Conservation (phyloP, 2,113 vertebrate species). For the Epinephelus cyanopodus region DNA sequence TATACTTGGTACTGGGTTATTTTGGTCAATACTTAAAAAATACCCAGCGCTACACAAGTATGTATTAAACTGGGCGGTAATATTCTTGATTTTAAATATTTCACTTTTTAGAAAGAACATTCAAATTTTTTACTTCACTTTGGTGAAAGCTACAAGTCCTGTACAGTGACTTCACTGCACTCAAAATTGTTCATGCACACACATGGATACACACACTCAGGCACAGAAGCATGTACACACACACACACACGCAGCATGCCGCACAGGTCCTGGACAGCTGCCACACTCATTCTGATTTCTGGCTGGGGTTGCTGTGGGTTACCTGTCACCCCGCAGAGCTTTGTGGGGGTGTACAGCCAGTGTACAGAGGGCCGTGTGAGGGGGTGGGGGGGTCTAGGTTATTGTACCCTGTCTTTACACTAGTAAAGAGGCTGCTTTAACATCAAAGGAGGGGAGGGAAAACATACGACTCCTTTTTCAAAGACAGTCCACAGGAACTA, state of each 20-base stretch:
- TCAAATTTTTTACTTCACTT: not conserved
- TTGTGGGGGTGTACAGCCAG: conserved; percentile 52
- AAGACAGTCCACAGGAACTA: conserved; percentile 75
- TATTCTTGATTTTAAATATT: not conserved
- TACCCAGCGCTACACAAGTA: too few species aligned
- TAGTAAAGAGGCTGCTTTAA: conserved; percentile 74
- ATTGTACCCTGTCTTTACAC: conserved; percentile 72
- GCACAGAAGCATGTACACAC: conserved; percentile 18
- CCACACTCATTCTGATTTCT: conserved; percentile 74
- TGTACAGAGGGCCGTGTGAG: conserved; percentile 44
- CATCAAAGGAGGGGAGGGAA: conserved; percentile 78
- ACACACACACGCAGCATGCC: conserved; percentile 22
- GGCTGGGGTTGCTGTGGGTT: conserved; percentile 73
- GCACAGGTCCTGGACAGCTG: conserved; percentile 70
- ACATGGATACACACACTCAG: conserved; percentile 21
- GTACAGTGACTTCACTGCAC: not conserved
- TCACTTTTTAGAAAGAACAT: not conserved
- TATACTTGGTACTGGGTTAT: too few species aligned
- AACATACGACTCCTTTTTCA: conserved; percentile 75
- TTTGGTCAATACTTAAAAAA: too few species aligned
- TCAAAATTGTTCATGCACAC: not conserved
- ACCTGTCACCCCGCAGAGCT: conserved; percentile 71
- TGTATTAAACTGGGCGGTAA: too few species aligned
- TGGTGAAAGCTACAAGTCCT: not conserved
- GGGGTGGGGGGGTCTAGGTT: conserved; percentile 54